Evolutionary conservation across 2,113 vertebrate species (phyloP), one percentile per base, ranked within the genome.

Genomic region (Lates calcarifer): DNA sequence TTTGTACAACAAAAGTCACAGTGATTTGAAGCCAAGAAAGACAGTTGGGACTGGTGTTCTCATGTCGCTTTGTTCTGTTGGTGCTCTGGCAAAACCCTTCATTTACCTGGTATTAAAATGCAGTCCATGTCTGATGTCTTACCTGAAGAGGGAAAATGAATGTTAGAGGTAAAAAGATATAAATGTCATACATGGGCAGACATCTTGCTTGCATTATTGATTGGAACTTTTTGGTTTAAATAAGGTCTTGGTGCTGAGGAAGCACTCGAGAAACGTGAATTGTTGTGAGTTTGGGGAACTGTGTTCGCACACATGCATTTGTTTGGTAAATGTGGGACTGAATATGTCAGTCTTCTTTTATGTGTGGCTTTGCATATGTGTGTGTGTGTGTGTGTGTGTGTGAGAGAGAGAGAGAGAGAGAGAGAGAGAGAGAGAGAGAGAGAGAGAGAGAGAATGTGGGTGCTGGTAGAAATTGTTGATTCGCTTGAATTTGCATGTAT

Each of bases 401-500:
- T n/a, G n/a, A n/a, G n/a, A n/a, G n/a, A n/a, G n/a, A n/a, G n/a
- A n/a, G n/a, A n/a, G n/a, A n/a, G n/a, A n/a, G n/a, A n/a, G n/a
- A n/a, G n/a, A n/a, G n/a, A n/a, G n/a, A n/a, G n/a, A n/a, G n/a
- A n/a, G n/a, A n/a, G n/a, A n/a, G n/a, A n/a, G n/a, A n/a, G n/a
- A n/a, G n/a, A n/a, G n/a, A n/a, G n/a, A n/a, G n/a, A n/a, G n/a
- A n/a, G n/a, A n/a, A n/a, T n/a, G n/a, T 29, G 80, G 43, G 57
- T 22, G 24, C 45, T 5, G 18, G 35, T 49, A 33, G n/a, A 61
- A 70, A 83, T 24, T 57, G 57, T 68, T n/a, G n/a, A n/a, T n/a
- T 22, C 3, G 2, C 58, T 64, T 73, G 33, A 67, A 85, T 88
- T 79, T 88, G 71, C 72, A 88, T 87, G 53, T 51, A 18, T 49